phyloP scores from a whole-genome alignment of 2,113 vertebrate genomes.

The Leptobrachium leishanense region DNA sequence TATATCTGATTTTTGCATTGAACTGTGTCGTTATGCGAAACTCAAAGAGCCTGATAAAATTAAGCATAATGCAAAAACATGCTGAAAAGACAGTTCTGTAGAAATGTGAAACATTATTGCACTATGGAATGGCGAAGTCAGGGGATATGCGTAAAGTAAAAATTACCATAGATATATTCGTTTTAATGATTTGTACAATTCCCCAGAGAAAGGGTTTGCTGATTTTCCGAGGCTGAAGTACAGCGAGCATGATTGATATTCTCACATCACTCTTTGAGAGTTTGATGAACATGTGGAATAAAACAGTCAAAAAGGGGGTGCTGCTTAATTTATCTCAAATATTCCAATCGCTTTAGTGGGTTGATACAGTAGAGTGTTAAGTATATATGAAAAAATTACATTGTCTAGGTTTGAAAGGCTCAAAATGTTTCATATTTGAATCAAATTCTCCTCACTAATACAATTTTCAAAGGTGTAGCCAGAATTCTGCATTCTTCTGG shows the following conservation, averaged over 20 bases:
- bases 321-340: not conserved
- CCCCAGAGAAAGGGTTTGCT: conserved; percentile 59
- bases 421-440: too few species aligned
- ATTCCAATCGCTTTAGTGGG: too few species aligned
- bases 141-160: conserved; percentile 65
- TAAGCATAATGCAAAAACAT: conserved; percentile 75
- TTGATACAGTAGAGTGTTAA: too few species aligned
- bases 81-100: conserved; percentile 77
- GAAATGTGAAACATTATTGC: conserved; percentile 65
- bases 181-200: conserved; percentile 60
- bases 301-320: not conserved
- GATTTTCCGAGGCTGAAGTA: conserved; percentile 51
- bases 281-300: conserved; percentile 11
- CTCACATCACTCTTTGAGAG: conserved; percentile 5
- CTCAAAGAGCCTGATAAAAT: conserved; percentile 71
- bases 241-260: conserved; percentile 48
- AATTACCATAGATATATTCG: conserved; percentile 63
- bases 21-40: conserved; percentile 73
- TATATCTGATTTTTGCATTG: conserved; percentile 78
- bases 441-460: too few species aligned
- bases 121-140: conserved; percentile 60
- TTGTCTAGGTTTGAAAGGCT: too few species aligned
- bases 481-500: too few species aligned
- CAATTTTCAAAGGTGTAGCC: too few species aligned
- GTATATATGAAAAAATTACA: too few species aligned